Evolutionary conservation across 2,113 vertebrate genomes (phyloP).

Genomic region (Seriola rivoliana): DNA sequence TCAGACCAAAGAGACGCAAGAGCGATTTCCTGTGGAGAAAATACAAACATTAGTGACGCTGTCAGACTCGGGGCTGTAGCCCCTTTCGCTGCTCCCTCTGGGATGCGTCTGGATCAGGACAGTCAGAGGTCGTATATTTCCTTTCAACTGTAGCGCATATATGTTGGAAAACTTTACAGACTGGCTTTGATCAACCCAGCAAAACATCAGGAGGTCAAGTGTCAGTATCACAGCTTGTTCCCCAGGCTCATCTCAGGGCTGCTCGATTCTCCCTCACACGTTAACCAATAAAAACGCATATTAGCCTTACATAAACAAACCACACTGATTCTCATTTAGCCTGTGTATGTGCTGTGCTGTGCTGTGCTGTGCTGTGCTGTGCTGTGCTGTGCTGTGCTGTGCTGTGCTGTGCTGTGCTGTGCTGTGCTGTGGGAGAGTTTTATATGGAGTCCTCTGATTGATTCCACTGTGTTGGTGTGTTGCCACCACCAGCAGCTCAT

Average conservation of each 20-base stretch:
- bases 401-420: neutral
- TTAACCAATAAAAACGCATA: slow-evolving; percentile 2
- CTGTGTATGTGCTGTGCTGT: neutral
- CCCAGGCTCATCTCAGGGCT: slow-evolving; percentile 22
- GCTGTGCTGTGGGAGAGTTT: slow-evolving; percentile 13
- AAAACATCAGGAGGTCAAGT: slow-evolving; percentile 61
- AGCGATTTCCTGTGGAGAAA: slow-evolving; percentile 81
- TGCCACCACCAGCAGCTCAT: slow-evolving; percentile 28
- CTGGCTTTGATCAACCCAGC: slow-evolving; percentile 72
- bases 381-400: neutral
- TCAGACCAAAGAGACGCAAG: slow-evolving; percentile 65
- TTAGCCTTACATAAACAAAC: neutral
- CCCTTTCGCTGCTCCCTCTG: slow-evolving; percentile 64
- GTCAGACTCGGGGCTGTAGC: slow-evolving; percentile 37
- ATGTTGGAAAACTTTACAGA: slow-evolving; percentile 50
- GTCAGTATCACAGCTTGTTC: slow-evolving; percentile 57
- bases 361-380: neutral
- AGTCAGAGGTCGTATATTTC: slow-evolving; percentile 79
- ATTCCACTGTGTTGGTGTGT: slow-evolving; percentile 2
- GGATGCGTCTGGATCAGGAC: slow-evolving; percentile 72
- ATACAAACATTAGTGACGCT: slow-evolving; percentile 78
- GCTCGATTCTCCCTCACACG: slow-evolving; percentile 17
- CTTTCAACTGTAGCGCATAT: slow-evolving; percentile 54
- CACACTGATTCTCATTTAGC: neutral
- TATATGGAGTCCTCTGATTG: slow-evolving; percentile 10